Evolutionary conservation across 2,797 vertebrate species (phyloP).

Genomic region (Pipistrellus pygmaeus): DNA sequence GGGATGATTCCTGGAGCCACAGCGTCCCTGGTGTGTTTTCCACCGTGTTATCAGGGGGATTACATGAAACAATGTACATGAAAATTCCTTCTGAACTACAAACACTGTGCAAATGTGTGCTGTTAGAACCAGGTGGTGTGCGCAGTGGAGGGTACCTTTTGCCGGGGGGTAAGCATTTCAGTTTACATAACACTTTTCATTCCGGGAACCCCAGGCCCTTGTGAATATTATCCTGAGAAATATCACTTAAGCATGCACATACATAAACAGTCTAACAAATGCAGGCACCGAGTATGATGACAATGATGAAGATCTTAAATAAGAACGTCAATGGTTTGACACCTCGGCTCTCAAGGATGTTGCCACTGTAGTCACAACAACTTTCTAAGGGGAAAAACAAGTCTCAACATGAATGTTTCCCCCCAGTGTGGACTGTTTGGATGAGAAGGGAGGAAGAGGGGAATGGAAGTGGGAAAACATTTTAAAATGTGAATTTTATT

Average conservation of each 20-base stretch:
- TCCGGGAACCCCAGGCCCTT: slow-evolving; percentile 54
- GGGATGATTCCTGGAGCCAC: not conserved
- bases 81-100: slow-evolving; percentile 27
- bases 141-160: slow-evolving; percentile 71
- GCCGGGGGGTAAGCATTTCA: slow-evolving; percentile 69
- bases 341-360: slow-evolving; percentile 29
- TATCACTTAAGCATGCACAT: slow-evolving; percentile 63
- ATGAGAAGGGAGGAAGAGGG: not conserved
- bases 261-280: slow-evolving; percentile 65
- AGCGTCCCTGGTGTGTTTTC: not conserved
- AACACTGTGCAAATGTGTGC: not conserved
- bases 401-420: slow-evolving; percentile 45
- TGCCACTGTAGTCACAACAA: slow-evolving; percentile 59
- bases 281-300: slow-evolving; percentile 36
- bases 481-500: slow-evolving; percentile 66
- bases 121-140: slow-evolving; percentile 54
- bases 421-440: not conserved
- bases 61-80: not conserved
- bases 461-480: slow-evolving; percentile 47
- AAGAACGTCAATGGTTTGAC: slow-evolving; percentile 70
- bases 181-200: slow-evolving; percentile 74
- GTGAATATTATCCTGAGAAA: slow-evolving; percentile 66
- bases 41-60: not conserved
- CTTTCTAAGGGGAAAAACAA: slow-evolving; percentile 51
- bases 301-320: slow-evolving; percentile 51